Base-by-base conservation (phyloP, 2,113 vertebrate species). In the Dasypus novemcinctus region DNA sequence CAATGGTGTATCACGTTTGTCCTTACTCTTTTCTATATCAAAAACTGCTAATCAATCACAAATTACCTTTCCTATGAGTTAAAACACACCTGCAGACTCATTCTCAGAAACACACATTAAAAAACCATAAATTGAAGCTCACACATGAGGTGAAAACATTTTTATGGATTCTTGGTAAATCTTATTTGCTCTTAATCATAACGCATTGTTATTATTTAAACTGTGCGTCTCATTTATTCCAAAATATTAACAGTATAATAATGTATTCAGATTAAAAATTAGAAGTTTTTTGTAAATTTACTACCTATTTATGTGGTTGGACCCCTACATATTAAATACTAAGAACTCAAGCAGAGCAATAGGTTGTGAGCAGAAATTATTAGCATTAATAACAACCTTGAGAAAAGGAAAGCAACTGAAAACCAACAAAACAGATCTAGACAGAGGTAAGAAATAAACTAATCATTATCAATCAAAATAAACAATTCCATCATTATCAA, bases 131-230 rank as follows among this genome's bases (percentile, higher is more conserved):
- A 52, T 72, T 4, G 13, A 94, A 41, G 20, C 1, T 14, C 82
- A 49, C 2, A 7, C 1, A 59, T 27, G 17, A 87, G 5, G 12
- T 71, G 9, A 75, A 90, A 91, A 61, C 2, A 4, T 61, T 49
- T 13, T 87, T 81, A 25, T n/a, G 17, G 17, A 71, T 89, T 91
- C 27, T 8, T 29, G 23, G 33, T 69, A 91, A 69, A 89, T n/a
- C n/a, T 2, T 46, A 69, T 33, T 75, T 74, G 20, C 20, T 75
- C 38, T 74, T 89, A 71, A 20, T 54, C 10, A 69, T 61, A 94
- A 57, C n/a, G 9, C 6, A 14, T 31, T 46, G 14, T 78, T 2
- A 1, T 5, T 21, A 23, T 71, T 72, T 85, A 41, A 78, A 79
- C 79, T 81, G 43, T 63, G 29, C 69, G 13, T 75, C 46, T 17